These are phyloP conservation scores for Smittia sp. DNA, from an alignment of 2,888 invertebrate species.

Conservation along the genomic window DNA sequence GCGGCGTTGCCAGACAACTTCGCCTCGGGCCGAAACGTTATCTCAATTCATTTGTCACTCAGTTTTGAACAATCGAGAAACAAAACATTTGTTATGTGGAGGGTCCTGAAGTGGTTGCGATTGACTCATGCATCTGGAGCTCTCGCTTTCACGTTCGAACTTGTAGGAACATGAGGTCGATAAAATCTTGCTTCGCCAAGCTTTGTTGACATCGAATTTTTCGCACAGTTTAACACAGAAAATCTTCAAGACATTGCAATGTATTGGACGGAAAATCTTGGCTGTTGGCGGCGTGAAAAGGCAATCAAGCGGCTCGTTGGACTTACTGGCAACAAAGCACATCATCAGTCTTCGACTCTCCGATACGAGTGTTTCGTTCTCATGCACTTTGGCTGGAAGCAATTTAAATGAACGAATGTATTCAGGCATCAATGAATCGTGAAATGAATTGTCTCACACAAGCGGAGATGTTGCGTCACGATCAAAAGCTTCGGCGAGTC, in stretches of 20 bases:
- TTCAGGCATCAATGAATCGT: not conserved
- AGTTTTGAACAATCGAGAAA: not conserved
- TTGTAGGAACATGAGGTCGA: too few species aligned
- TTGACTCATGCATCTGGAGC: not conserved
- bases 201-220: too few species aligned
- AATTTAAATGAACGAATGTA: not conserved
- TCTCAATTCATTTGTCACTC: not conserved
- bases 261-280: too few species aligned
- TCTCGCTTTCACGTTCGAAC: too few species aligned
- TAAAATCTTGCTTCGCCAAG: too few species aligned
- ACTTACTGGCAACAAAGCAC: slow-evolving; percentile 6
- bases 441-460: not conserved
- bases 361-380: not conserved
- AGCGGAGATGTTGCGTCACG: not conserved
- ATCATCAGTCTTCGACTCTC: not conserved
- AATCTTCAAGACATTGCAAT: too few species aligned
- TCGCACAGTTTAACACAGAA: too few species aligned
- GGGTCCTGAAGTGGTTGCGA: not conserved
- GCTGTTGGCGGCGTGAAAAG: too few species aligned
- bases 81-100: not conserved
- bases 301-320: too few species aligned
- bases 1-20: not conserved
- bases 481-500: too few species aligned
- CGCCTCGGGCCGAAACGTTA: not conserved
- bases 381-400: not conserved